Base-by-base conservation (phyloP, 2,113 vertebrate genomes). In the Psophia crepitans region DNA sequence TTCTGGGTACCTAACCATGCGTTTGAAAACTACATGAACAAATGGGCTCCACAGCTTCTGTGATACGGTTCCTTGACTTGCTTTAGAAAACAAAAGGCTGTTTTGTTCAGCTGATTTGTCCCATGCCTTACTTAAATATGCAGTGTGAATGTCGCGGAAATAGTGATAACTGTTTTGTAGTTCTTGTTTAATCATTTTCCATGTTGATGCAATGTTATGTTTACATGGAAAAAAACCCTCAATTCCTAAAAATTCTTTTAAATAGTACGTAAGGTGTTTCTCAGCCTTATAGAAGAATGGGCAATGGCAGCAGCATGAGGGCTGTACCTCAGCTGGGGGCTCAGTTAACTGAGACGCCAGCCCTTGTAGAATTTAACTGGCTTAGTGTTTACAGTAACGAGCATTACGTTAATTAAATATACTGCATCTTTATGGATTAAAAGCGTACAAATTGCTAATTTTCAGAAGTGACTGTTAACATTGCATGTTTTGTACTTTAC, bases 1-100 rank as follows among this genome's bases (percentile, higher is more conserved):
- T 96, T 93, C 58, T 89, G 71, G 84, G 80, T 96, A 94, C 75
- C 68, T 93, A 95, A 93, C 93, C 80, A 68, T 20, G 54, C 56
- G 18, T 87, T 91, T 97, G 91, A 96, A 79, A 95, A 84, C 49
- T 89, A 18, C 17, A 14, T 86, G 60, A 95, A 73, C 63, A 86
- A 76, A 65, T 1, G 6, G 54, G 88, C 75, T 93, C 85, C 85
- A 81, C 74, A 84, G 74, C 70, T 97, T 92, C 43, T 86, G 33
- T 82, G 86, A 77, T 73, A 28, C 14, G 11, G 51, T 90, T 81
- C 63, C 63, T 76, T 89, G 86, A 61, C 46, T 78, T 78, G 91
- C 95, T 90, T 88, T 93, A 80, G 78, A 79, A 56, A 69, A 89
- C 71, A 73, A 82, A 17, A 0, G 0, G 30, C 73, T 4, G 0